These are phyloP conservation scores for Drosophila quadrilineata DNA, from an alignment of 1,140 invertebrate genomes.

Conservation along the genomic window DNA sequence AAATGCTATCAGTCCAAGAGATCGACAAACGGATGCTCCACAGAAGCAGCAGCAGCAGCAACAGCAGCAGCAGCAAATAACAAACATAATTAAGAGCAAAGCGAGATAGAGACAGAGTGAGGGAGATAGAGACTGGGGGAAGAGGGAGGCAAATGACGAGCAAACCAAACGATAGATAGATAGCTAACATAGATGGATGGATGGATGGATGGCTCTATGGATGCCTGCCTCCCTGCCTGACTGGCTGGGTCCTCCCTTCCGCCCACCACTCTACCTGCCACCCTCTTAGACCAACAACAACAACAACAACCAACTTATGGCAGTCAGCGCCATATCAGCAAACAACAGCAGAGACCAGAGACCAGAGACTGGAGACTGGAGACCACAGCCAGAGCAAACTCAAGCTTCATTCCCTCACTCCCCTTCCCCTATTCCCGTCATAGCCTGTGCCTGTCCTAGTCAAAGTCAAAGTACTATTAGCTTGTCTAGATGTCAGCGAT, in stretches of 20 bases:
- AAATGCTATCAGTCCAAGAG: constrained; percentile 68
- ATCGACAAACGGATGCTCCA: constrained; percentile 75
- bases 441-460: background rate
- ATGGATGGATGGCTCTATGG: background rate
- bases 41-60: constrained; percentile 45
- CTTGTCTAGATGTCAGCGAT: constrained; percentile 49
- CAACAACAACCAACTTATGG: constrained; percentile 22
- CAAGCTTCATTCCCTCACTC: background rate
- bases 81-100: constrained; percentile 74
- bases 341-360: constrained; percentile 4
- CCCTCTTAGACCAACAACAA: background rate
- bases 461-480: constrained; percentile 44
- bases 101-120: constrained; percentile 25
- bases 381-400: constrained; percentile 7
- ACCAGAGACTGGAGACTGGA: no score
- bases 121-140: constrained; percentile 26
- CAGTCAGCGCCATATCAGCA: constrained; percentile 36
- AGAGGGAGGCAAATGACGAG: constrained; percentile 37
- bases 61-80: constrained; percentile 15
- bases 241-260: background rate
- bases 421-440: background rate
- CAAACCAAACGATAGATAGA: constrained; percentile 57
- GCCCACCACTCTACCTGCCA: background rate
- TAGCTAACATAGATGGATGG: no score
- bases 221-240: no score